Percentiles rank a stretch among this genome's conserved stretches.
These are phyloP conservation scores for Bagarius yarrelli DNA, from an alignment of 2,113 vertebrate genomes.

Conservation along the genomic window DNA sequence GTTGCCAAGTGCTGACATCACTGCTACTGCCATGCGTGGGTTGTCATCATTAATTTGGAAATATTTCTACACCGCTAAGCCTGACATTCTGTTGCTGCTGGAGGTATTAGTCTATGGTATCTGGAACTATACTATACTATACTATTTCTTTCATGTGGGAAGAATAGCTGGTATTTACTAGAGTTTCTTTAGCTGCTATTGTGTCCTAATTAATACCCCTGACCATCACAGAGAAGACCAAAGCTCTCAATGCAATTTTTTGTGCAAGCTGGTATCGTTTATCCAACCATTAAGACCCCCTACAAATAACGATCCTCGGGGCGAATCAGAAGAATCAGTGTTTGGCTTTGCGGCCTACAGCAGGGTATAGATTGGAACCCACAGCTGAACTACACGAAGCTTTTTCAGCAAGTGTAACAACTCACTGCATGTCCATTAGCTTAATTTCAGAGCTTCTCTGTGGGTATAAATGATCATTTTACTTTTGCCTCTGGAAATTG, in stretches of 20 bases:
- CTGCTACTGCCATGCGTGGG: too few relatives aligned
- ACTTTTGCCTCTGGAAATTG: not conserved
- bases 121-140: too few relatives aligned
- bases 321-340: not conserved
- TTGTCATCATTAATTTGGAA: too few relatives aligned
- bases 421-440: not conserved
- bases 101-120: too few relatives aligned
- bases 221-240: slow-evolving; percentile 42
- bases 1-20: too few relatives aligned
- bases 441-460: slow-evolving; percentile 26
- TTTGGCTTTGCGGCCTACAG: not conserved
- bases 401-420: slow-evolving; percentile 13
- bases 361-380: not conserved
- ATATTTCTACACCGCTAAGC: too few relatives aligned
- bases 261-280: not conserved
- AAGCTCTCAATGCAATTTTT: slow-evolving; percentile 31
- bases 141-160: too few relatives aligned
- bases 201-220: slow-evolving; percentile 41
- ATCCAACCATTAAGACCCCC: not conserved
- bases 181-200: slow-evolving; percentile 44
- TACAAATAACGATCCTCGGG: not conserved
- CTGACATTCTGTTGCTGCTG: too few relatives aligned
- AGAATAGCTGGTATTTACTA: slow-evolving; percentile 41
- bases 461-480: slow-evolving; percentile 15
- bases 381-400: not conserved